phyloP scores from a whole-genome alignment of 2,113 vertebrate genomes.

The Tetrax tetrax region DNA sequence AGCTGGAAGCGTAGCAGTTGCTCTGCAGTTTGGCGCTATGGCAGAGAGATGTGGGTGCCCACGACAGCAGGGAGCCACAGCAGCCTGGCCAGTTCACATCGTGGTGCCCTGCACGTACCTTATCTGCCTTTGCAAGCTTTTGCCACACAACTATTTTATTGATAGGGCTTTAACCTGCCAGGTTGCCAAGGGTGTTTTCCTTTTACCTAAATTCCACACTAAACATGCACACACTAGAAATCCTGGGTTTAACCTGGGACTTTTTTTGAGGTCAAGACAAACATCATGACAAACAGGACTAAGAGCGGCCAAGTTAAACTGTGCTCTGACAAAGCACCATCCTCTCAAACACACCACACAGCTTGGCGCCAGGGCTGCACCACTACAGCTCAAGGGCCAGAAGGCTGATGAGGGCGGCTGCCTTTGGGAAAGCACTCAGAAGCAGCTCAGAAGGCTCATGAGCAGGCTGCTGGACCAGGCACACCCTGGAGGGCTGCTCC shows the following conservation, averaged over 20 bases:
- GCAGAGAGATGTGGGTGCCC: background rate
- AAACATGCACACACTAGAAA: background rate
- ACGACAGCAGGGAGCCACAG: background rate
- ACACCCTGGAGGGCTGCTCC: background rate
- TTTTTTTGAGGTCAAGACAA: background rate
- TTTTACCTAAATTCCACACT: background rate
- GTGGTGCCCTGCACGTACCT: rapidly evolving
- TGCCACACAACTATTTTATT: background rate
- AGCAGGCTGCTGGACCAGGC: background rate
- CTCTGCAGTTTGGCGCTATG: background rate
- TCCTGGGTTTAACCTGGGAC: background rate
- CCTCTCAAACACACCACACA: background rate
- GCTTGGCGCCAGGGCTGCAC: background rate
- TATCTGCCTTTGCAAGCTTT: background rate
- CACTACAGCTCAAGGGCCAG: background rate
- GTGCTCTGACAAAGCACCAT: background rate
- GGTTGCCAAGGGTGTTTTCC: background rate
- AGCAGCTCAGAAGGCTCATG: background rate
- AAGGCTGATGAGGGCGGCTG: background rate
- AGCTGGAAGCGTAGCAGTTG: rapidly evolving
- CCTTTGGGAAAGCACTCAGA: background rate
- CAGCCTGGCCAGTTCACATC: rapidly evolving
- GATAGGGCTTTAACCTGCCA: background rate
- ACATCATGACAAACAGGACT: background rate
- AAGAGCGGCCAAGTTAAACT: background rate